Evolutionary conservation across 1,140 invertebrate species (phyloP), one percentile per base, ranked within the genome.

Genomic region (Halesus radiatus): DNA sequence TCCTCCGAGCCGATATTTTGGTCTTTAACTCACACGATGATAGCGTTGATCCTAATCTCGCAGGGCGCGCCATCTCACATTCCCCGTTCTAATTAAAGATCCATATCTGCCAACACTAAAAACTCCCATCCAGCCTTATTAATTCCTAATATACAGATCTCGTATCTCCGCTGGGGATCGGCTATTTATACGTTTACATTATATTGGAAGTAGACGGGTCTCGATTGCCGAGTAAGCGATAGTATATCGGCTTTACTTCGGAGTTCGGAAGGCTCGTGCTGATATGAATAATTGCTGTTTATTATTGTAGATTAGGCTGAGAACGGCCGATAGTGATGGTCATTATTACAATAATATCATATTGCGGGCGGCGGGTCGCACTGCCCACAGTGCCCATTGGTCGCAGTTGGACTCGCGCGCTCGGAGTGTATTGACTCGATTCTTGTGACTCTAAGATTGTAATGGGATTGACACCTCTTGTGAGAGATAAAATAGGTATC

Each of bases 61-160:
- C 45, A 23, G 50, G 54, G 66, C 78, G 72, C 70, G 72, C 70
- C 70, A 77, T 76, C 82, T 80, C 82, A 60, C 82, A 83, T 83
- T 83, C 82, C 10, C 73, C 82, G 23, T 75, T 80, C 82, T 83
- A 83, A 83, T 83, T 83, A 83, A 83, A 83, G 82, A 83, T 83
- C 79, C 56, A 20, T 83, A 83, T 83, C 82, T 22, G 52, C 62
- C 75, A 62, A 77, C 76, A 83, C 78, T 80, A 80, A 80, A 83
- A 80, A 80, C 73, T 80, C 79, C 78, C 81, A 80, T 78, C 60
- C 81, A 70, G 73, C 64, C 81, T 82, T 83, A 83, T 83, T 83
- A 83, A 83, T 83, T 83, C 79, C 79, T 83, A 83, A 83, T 83
- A 80, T 68, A 53, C 64, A 54, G 77, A 79, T 72, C 66, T 52